Evolutionary conservation across 2,888 invertebrate genomes (phyloP), one percentile per base, ranked within the genome.

Genomic region (Mechanitis mazaeus): DNA sequence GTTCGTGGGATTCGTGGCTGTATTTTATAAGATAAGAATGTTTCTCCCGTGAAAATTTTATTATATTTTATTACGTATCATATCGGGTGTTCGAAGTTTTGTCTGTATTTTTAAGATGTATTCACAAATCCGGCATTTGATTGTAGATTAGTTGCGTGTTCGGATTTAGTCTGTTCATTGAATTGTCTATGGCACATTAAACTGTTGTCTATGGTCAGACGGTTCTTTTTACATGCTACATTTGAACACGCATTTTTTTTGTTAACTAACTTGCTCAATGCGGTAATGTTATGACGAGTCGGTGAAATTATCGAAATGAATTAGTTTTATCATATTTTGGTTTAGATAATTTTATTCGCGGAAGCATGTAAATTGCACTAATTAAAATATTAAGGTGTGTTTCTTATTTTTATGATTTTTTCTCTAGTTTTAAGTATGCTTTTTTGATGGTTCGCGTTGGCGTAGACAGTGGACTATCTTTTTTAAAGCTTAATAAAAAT

Each of bases 371-470:
- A 76, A 78, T 73, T 78, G 72, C 72, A 77, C 75, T 77, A 76
- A 76, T 68, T 72, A 71, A 72, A 73, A 72, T 67, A 69, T 65
- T 76, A 75, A 74, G 74, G 76, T 78, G 79, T 81, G 81, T 75
- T 75, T 77, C 72, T 75, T 77, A 72, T 50, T 50, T 31, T 50
- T 50, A 74, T 72, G 71, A 71, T 77, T 82, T 75, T 78, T 82
- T 83, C 80, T 73, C 74, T 86, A 85, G 83, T 78, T 69, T 75
- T 87, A 86, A 84, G 85, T 73, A 81, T 81, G 85, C 83, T 87
- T 85, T 81, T 84, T 65, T 66, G 65, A 68, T 69, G 72, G 73
- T 57, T 66, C 67, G 75, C 68, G 67, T 70, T 55, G 61, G 62
- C 50, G 50, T 7, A 9, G 31, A 31, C 31, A 50, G 31, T 50